phyloP scores from a whole-genome alignment of 1,140 invertebrate genomes.

The Bradynema listronoti region DNA sequence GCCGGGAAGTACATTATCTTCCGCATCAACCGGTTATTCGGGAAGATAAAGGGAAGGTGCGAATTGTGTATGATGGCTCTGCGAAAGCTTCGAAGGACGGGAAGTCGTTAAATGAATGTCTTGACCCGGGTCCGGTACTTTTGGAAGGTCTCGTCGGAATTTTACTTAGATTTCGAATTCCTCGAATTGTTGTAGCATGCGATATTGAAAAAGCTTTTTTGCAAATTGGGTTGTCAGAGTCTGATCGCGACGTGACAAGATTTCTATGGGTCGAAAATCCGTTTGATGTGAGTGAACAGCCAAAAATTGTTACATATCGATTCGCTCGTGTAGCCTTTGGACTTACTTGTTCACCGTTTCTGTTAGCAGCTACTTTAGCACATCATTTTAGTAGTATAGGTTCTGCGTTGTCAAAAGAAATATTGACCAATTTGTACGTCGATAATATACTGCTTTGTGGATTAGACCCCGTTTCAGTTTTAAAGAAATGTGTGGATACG shows the following conservation, averaged over 20 bases:
- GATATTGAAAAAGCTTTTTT: no score
- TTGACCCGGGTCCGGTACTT: background rate
- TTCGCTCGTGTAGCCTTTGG: no score
- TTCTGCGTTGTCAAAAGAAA: background rate
- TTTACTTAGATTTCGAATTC: conserved; percentile 1
- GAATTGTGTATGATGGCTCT: conserved; percentile 11
- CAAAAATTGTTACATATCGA: conserved; percentile 4
- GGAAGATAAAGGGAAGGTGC: background rate
- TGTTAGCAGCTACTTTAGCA: background rate
- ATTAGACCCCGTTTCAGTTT: no score
- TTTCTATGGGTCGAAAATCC: no score
- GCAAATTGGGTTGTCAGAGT: no score
- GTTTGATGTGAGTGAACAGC: no score
- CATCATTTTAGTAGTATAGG: background rate
- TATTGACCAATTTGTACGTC: background rate
- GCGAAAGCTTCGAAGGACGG: background rate
- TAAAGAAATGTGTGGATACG: no score
- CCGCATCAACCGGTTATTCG: conserved; percentile 6
- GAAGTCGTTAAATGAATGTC: background rate
- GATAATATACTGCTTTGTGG: conserved; percentile 10
- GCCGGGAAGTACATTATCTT: background rate
- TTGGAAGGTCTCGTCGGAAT: background rate
- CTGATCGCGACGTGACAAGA: no score
- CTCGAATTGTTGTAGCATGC: background rate
- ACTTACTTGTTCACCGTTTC: background rate